Conservation (phyloP, 2,888 invertebrate species). For the Glomeris marginata region DNA sequence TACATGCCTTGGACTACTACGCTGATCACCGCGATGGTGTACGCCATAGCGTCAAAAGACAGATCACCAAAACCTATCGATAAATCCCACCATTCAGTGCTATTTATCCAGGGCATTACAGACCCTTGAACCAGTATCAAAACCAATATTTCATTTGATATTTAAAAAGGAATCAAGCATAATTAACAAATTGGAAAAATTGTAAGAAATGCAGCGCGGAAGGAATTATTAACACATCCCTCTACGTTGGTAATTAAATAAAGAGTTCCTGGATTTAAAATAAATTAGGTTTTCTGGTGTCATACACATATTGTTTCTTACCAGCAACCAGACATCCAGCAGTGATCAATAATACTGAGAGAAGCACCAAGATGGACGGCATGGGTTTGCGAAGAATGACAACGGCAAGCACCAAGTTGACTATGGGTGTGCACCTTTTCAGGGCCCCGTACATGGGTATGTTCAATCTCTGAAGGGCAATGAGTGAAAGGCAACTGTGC, state of each 20-base stretch:
- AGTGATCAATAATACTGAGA: conserved; percentile 29
- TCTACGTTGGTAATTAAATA: too few species aligned
- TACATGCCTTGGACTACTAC: conserved; percentile 32
- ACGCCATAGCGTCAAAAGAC: conserved; percentile 27
- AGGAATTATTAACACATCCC: too few species aligned
- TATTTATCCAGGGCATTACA: too few species aligned
- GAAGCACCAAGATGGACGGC: conserved; percentile 24
- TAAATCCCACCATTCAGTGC: background rate
- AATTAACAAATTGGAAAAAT: too few species aligned
- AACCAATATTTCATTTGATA: background rate
- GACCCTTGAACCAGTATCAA: too few species aligned
- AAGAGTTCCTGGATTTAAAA: background rate
- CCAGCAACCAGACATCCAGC: conserved; percentile 33
- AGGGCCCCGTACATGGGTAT: conserved; percentile 38
- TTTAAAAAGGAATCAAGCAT: too few species aligned
- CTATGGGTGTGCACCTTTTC: conserved; percentile 34
- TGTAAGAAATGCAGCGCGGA: too few species aligned
- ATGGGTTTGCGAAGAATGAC: conserved; percentile 28
- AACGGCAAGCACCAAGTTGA: conserved; percentile 29
- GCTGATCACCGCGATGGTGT: conserved; percentile 29
- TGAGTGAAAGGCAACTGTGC: conserved; percentile 34
- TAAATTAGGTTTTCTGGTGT: too few species aligned
- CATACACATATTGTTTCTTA: too few species aligned
- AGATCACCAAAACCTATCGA: conserved; percentile 32
- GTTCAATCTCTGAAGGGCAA: conserved; percentile 37